These are phyloP conservation scores for Halyomorpha halys DNA, from an alignment of 1,140 invertebrate genomes.

Conservation along the genomic window DNA sequence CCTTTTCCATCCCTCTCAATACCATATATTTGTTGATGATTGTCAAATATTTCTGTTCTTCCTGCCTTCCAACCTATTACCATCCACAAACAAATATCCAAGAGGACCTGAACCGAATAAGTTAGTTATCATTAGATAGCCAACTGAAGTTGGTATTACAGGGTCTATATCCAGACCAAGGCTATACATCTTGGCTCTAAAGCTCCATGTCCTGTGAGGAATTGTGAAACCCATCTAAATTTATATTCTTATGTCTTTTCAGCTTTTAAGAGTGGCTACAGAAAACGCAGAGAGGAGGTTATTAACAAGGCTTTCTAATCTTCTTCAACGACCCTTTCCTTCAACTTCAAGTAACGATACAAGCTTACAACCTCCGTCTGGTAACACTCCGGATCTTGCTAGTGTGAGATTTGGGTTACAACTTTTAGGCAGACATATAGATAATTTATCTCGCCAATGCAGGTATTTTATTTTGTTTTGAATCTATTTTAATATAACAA, in stretches of 20 bases:
- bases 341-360: neutral
- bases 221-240: no score
- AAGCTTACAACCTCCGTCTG: conserved; percentile 18
- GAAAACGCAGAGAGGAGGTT: conserved; percentile 27
- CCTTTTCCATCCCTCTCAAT: no score
- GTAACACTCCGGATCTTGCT: conserved; percentile 26
- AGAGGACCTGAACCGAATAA: no score
- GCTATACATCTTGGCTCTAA: no score
- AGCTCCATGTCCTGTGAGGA: no score
- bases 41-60: no score
- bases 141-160: no score
- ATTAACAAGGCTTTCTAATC: conserved; percentile 23
- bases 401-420: conserved; percentile 34
- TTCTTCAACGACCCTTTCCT: conserved; percentile 22
- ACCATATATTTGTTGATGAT: no score
- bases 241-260: neutral
- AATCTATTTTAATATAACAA: neutral
- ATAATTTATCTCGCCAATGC: conserved; percentile 39
- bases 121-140: no score
- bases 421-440: conserved; percentile 37
- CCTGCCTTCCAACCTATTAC: no score
- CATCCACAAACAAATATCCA: no score
- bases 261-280: conserved; percentile 25
- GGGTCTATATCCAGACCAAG: no score
- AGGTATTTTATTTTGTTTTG: conserved; percentile 30